Conservation (phyloP, 2,113 vertebrate genomes). For the Clupea harengus region DNA sequence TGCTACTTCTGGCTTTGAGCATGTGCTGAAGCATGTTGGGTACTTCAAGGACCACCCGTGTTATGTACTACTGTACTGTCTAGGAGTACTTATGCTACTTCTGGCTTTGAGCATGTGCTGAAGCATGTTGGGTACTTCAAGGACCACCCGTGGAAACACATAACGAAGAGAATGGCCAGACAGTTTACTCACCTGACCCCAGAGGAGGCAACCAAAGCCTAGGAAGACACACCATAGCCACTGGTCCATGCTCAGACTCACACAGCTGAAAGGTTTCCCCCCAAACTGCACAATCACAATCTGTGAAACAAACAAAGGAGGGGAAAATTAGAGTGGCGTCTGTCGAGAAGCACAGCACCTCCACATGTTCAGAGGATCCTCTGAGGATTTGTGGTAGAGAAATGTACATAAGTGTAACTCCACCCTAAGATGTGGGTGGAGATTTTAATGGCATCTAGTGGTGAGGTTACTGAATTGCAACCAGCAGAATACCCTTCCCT, state of each 20-base stretch:
- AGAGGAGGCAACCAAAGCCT: slow-evolving; percentile 90
- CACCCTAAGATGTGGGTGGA: too few species aligned
- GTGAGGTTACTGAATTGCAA: too few species aligned
- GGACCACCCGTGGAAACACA: background rate
- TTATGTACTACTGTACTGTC: too few species aligned
- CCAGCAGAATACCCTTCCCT: too few species aligned
- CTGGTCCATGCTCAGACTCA: slow-evolving; percentile 82
- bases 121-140: background rate
- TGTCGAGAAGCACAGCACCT: background rate
- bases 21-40: background rate
- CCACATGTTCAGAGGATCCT: background rate
- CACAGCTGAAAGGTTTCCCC: slow-evolving; percentile 96
- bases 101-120: background rate
- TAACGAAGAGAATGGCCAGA: background rate
- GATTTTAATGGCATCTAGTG: too few species aligned
- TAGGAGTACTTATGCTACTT: background rate
- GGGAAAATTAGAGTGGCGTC: background rate
- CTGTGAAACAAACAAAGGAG: slow-evolving; percentile 59
- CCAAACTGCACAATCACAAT: slow-evolving; percentile 94
- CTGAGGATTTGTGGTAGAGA: background rate
- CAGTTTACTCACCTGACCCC: slow-evolving; percentile 87
- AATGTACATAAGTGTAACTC: background rate
- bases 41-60: background rate
- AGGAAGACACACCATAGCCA: slow-evolving; percentile 98
- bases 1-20: background rate